Evolutionary conservation across 2,797 vertebrate genomes (phyloP).

Genomic region (Melanogrammus aeglefinus): DNA sequence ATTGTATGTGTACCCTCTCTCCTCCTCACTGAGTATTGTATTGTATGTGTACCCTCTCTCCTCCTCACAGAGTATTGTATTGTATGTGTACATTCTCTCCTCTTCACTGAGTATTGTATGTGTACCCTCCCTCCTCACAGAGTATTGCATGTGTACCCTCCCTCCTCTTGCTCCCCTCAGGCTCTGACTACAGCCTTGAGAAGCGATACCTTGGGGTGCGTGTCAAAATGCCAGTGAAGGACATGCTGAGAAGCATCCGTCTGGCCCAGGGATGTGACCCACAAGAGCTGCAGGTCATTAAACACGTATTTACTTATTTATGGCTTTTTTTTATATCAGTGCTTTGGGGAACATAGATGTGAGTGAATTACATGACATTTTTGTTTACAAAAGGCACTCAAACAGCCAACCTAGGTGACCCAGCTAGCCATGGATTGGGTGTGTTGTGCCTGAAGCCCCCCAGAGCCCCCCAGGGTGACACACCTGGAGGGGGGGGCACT

Average conservation of each 20-base stretch:
- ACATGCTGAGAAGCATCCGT: conserved; percentile 77
- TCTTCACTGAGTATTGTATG: too few relatives aligned
- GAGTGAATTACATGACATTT: not conserved
- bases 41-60: too few relatives aligned
- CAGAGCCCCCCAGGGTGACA: not conserved
- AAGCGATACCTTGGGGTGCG: conserved; percentile 84
- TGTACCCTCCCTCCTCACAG: too few relatives aligned
- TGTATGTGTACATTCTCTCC: too few relatives aligned
- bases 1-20: too few relatives aligned
- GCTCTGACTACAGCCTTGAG: conserved; percentile 42
- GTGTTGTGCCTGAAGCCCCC: not conserved
- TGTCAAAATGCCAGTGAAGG: conserved; percentile 83
- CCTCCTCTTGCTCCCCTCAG: conserved; percentile 8
- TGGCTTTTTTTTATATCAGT: not conserved
- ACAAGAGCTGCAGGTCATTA: conserved; percentile 63
- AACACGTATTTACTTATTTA: not conserved
- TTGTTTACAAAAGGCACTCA: not conserved
- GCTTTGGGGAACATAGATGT: not conserved
- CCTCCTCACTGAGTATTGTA: too few relatives aligned
- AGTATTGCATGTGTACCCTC: too few relatives aligned
- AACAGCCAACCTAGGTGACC: not conserved
- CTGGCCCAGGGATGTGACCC: conserved; percentile 69
- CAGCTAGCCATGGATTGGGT: not conserved
- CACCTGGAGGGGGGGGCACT: not conserved
- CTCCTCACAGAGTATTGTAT: too few relatives aligned